Evolutionary conservation across 2,797 vertebrate species (phyloP).

Genomic region (Sebastes flavidus): DNA sequence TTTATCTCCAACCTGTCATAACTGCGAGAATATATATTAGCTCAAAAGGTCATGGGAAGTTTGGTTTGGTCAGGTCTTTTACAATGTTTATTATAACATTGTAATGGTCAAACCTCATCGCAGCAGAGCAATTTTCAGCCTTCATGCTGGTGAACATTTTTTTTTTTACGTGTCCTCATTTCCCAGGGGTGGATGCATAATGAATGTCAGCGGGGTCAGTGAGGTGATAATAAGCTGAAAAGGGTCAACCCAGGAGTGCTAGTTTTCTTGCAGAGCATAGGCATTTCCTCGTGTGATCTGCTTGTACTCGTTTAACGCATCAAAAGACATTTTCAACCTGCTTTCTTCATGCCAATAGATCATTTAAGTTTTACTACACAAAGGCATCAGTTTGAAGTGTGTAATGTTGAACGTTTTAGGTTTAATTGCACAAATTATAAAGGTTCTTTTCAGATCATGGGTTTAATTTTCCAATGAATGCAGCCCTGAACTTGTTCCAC

Average conservation of each 20-base stretch:
- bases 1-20: too few relatives aligned
- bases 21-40: background rate
- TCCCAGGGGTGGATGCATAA: conserved; percentile 10
- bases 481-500: background rate
- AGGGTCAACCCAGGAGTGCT: conserved; percentile 17
- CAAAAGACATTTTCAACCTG: background rate
- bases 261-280: background rate
- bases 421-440: background rate
- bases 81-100: background rate
- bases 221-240: conserved; percentile 12
- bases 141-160: background rate
- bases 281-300: background rate
- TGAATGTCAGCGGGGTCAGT: conserved; percentile 29
- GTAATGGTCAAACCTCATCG: background rate
- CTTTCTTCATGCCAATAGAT: background rate
- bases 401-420: background rate
- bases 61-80: background rate
- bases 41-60: background rate
- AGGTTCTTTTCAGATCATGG: background rate
- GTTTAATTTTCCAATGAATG: background rate
- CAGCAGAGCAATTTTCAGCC: conserved; percentile 3
- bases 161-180: background rate
- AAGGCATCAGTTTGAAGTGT: background rate
- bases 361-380: too few relatives aligned
- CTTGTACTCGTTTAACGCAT: background rate